Evolutionary conservation across 2,888 invertebrate genomes (phyloP), one percentile per base, ranked within the genome.

Genomic region (Ichneumoninae sp.): DNA sequence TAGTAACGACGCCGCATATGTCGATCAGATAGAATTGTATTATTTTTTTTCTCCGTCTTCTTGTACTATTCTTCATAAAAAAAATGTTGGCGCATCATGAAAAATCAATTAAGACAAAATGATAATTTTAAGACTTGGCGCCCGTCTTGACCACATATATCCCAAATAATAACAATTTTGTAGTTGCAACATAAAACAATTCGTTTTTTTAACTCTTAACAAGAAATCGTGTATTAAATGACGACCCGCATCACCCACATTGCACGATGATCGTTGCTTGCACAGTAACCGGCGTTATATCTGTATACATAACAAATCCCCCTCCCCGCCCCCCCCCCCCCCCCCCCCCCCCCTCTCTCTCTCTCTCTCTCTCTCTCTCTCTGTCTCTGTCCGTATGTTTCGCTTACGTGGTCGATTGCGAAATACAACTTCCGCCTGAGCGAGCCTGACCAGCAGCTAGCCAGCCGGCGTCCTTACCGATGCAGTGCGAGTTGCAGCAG

Each of bases 341-440:
- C n/a, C n/a, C n/a, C n/a, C n/a, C n/a, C n/a, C n/a, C n/a, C n/a
- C n/a, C n/a, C n/a, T n/a, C n/a, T n/a, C 30, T 30, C 30, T 8
- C 8, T 22, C 47, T 62, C 75, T 36, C 36, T 36, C 36, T 19
- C 30, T 52, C 16, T 33, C 62, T 62, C 36, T 26, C 50, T 36
- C 70, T 76, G 36, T 54, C 47, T 60, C 40, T 50, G 74, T 78
- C 81, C 65, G 82, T 82, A 75, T 71, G 78, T 88, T 89, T 87
- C 87, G 89, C 87, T 89, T 89, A 90, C 88, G 88, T 86, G 89
- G 78, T 87, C 89, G 90, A 90, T 87, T 89, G 90, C 88, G 88
- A 89, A 89, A 88, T 87, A 84, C 89, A 89, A 89, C 89, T 90
- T 90, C 90, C 90, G 88, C 80, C 76, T 66, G 40, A 78, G 52